These are phyloP conservation scores for Chalcis sispes DNA, from an alignment of 2,888 invertebrate species.

Conservation along the genomic window DNA sequence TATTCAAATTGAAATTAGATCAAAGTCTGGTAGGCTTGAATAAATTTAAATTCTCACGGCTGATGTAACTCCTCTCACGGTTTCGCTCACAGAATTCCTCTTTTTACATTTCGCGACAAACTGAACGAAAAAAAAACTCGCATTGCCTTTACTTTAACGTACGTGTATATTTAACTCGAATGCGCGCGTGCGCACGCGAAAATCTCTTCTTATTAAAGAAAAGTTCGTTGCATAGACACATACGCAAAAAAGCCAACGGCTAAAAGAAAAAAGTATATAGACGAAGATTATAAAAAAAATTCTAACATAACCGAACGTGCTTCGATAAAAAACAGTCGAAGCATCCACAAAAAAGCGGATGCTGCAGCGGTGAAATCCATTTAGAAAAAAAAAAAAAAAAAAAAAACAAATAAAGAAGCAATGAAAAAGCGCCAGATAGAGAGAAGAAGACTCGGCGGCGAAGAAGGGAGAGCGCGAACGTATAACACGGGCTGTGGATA, in stretches of 20 bases:
- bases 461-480: constrained; percentile 5
- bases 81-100: constrained; percentile 20
- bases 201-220: constrained; percentile 11
- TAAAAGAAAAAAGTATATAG: constrained; percentile 1
- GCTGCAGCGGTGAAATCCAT: constrained; percentile 46
- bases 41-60: constrained; percentile 19
- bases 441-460: neutral
- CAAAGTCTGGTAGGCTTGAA: constrained; percentile 37
- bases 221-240: constrained; percentile 12
- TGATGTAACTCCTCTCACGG: constrained; percentile 21
- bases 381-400: constrained; percentile 25
- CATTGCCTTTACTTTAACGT: constrained; percentile 15
- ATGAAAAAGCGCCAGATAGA: constrained; percentile 17
- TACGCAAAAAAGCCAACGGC: constrained; percentile 26
- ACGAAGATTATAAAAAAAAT: constrained; percentile 28
- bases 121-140: constrained; percentile 24
- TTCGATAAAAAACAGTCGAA: constrained; percentile 36
- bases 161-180: constrained; percentile 32
- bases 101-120: constrained; percentile 13
- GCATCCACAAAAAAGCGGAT: constrained; percentile 53
- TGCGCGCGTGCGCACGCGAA: constrained; percentile 8
- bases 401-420: constrained; percentile 48
- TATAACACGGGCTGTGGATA: constrained; percentile 5
- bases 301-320: neutral
- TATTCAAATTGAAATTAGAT: constrained; percentile 17